These are phyloP conservation scores for Mormyrops boulengeri DNA, from an alignment of 2,797 vertebrate species.

Conservation along the genomic window DNA sequence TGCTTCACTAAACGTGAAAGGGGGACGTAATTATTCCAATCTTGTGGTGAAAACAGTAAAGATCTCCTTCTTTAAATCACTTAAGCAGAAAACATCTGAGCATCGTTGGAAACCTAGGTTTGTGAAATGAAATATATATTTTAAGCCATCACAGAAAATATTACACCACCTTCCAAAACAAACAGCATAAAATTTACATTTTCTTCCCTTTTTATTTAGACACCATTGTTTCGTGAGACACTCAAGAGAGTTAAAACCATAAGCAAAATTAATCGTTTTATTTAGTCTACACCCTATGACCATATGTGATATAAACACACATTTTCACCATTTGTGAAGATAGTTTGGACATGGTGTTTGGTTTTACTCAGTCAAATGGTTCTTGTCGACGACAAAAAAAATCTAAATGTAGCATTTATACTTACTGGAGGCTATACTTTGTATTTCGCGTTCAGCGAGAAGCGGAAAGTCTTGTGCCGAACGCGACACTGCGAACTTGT, in stretches of 20 bases:
- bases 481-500: slow-evolving; percentile 45
- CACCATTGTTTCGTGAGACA: slow-evolving; percentile 52
- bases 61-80: slow-evolving; percentile 67
- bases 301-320: slow-evolving; percentile 27
- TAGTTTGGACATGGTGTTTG: slow-evolving; percentile 62
- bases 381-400: slow-evolving; percentile 59
- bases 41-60: slow-evolving; percentile 64
- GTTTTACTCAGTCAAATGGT: slow-evolving; percentile 52
- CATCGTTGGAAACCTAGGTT: slow-evolving; percentile 71
- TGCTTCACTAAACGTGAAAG: slow-evolving; percentile 53
- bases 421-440: slow-evolving; percentile 69
- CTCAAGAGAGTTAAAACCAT: slow-evolving; percentile 39
- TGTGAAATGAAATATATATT: slow-evolving; percentile 66
- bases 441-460: slow-evolving; percentile 60
- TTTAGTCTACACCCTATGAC: slow-evolving; percentile 40
- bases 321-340: slow-evolving; percentile 51
- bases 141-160: slow-evolving; percentile 67
- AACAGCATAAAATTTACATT: slow-evolving; percentile 15
- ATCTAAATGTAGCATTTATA: slow-evolving; percentile 66
- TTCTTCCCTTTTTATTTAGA: slow-evolving; percentile 35
- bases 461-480: slow-evolving; percentile 62
- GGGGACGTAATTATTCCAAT: slow-evolving; percentile 58
- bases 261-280: slow-evolving; percentile 50
- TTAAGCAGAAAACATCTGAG: slow-evolving; percentile 65
- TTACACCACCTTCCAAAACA: slow-evolving; percentile 12